Evolutionary conservation across 2,888 invertebrate species (phyloP).

Genomic region (Zaprionus obscuricornis): DNA sequence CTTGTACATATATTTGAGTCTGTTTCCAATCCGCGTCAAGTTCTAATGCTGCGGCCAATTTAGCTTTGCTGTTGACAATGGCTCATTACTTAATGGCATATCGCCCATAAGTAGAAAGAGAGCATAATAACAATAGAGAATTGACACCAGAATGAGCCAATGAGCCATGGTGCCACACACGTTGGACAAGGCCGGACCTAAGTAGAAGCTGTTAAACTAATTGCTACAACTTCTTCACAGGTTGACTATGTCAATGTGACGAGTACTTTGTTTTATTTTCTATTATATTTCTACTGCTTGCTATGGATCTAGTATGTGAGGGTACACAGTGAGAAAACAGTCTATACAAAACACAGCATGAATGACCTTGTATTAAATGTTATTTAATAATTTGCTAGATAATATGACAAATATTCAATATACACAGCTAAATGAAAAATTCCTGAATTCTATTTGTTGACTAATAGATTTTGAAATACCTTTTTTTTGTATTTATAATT

Average conservation of each 20-base stretch:
- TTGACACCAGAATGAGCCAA: conserved; percentile 59
- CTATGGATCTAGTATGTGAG: too few relatives aligned
- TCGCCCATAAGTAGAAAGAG: conserved; percentile 4
- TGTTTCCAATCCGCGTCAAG: conserved; percentile 17
- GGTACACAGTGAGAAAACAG: too few relatives aligned
- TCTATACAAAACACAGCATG: too few relatives aligned
- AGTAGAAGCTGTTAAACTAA: conserved; percentile 78
- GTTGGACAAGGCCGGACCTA: conserved; percentile 15
- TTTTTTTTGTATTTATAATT: too few relatives aligned
- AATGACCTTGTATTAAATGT: too few relatives aligned
- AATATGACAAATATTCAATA: too few relatives aligned
- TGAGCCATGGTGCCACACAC: conserved; percentile 21
- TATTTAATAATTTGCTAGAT: too few relatives aligned
- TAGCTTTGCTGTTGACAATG: conserved; percentile 55
- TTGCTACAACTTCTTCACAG: conserved; percentile 67
- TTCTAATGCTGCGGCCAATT: conserved; percentile 23
- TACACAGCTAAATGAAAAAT: too few relatives aligned
- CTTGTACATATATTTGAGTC: conserved; percentile 8
- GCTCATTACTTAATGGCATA: conserved; percentile 80
- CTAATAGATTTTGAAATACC: too few relatives aligned
- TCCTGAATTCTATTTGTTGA: too few relatives aligned
- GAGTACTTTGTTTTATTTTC: conserved; percentile 37
- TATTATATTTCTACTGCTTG: conserved; percentile 10
- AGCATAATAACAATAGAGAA: conserved; percentile 47
- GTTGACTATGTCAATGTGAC: conserved; percentile 74